A percentile compares a stretch with the other conserved stretches of the same genome.
These are phyloP conservation scores for Peromyscus polionotus DNA, from an alignment of 2,113 vertebrate genomes.

Conservation along the genomic window DNA sequence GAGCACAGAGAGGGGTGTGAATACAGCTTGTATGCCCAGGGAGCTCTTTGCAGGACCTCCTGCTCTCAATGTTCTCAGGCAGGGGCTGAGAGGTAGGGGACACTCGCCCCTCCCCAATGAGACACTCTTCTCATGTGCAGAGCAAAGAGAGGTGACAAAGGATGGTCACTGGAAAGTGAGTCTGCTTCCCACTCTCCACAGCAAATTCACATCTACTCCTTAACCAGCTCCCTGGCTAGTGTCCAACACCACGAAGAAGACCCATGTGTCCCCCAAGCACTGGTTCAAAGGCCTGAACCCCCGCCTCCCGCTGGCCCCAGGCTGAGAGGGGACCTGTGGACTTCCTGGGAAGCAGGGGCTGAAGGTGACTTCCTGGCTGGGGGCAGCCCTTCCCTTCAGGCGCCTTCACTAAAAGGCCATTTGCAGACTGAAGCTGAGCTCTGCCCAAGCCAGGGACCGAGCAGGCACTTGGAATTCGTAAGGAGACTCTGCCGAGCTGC, in stretches of 20 bases:
- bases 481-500: conserved; percentile 88
- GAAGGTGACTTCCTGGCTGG: background rate
- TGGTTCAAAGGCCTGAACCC: background rate
- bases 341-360: background rate
- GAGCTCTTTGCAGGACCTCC: background rate
- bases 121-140: conserved; percentile 23
- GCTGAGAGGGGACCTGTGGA: background rate
- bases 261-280: accelerated
- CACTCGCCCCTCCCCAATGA: background rate
- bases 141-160: conserved; percentile 18
- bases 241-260: background rate
- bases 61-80: accelerated
- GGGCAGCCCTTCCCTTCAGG: background rate
- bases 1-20: background rate
- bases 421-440: conserved; percentile 76
- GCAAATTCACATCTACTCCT: conserved; percentile 66
- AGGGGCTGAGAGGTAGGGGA: background rate
- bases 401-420: conserved; percentile 77
- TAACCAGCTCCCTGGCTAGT: background rate
- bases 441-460: conserved; percentile 78
- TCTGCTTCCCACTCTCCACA: background rate
- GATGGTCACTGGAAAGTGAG: conserved; percentile 72
- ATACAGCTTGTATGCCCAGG: background rate
- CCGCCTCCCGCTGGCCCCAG: too few relatives aligned
- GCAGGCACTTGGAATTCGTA: conserved; percentile 86